These are phyloP conservation scores for Hemibagrus wyckioides DNA, from an alignment of 2,113 vertebrate genomes.

Conservation along the genomic window DNA sequence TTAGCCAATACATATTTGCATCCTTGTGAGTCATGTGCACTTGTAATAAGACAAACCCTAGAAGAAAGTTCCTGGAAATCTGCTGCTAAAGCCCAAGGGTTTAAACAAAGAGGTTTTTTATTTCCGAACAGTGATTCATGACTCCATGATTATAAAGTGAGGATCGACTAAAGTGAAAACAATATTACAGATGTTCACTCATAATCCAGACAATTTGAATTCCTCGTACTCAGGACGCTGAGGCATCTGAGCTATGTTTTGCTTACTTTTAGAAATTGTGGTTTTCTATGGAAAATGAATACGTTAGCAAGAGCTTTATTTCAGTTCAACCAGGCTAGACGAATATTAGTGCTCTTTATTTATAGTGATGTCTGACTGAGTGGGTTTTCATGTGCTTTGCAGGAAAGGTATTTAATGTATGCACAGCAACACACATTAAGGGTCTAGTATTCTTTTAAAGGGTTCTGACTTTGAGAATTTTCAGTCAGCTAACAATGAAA, in stretches of 20 bases:
- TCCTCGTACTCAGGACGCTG: background rate
- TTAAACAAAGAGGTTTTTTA: background rate
- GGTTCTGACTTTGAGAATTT: background rate
- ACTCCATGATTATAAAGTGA: conserved; percentile 1
- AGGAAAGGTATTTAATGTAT: background rate
- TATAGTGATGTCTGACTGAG: background rate
- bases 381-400: background rate
- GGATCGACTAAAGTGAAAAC: background rate
- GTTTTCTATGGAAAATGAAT: conserved; percentile 17
- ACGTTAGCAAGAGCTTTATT: background rate
- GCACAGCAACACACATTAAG: background rate
- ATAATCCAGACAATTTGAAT: background rate
- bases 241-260: background rate
- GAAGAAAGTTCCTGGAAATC: background rate
- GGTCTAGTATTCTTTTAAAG: background rate
- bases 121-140: conserved; percentile 16
- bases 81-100: background rate
- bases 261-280: conserved; percentile 3
- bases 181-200: conserved; percentile 5
- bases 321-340: background rate
- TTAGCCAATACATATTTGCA: background rate
- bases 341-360: background rate
- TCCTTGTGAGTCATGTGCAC: background rate
- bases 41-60: background rate
- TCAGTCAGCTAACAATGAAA: background rate